These are phyloP conservation scores for Naja naja DNA, from an alignment of 2,113 vertebrate genomes.

Conservation along the genomic window DNA sequence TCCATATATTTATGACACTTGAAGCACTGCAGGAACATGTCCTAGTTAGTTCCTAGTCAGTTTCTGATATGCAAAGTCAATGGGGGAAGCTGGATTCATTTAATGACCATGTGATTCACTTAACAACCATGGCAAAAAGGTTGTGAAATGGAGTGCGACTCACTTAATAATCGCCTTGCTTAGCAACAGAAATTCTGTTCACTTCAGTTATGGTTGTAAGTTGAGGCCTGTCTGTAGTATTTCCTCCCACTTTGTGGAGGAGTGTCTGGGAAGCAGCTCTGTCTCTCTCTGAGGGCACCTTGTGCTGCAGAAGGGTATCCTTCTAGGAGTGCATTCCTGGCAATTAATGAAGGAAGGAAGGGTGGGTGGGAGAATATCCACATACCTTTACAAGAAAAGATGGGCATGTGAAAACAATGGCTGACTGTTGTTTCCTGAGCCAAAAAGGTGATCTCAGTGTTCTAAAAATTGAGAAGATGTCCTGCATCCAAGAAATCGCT, in stretches of 20 bases:
- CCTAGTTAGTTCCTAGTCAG: neutral
- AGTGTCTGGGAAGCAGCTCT: neutral
- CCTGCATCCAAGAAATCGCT: neutral
- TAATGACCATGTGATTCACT: neutral
- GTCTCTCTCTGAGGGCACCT: fast-evolving
- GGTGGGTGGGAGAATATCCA: fast-evolving
- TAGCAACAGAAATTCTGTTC: neutral
- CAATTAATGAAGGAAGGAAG: neutral
- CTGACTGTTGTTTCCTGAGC: neutral
- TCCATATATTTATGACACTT: neutral
- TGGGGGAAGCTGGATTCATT: neutral
- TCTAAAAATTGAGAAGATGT: neutral
- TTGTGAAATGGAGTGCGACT: neutral
- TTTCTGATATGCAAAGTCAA: neutral
- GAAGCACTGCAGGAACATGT: too few relatives aligned
- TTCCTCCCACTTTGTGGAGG: neutral
- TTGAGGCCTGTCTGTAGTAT: neutral
- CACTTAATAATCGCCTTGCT: neutral
- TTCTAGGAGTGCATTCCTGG: neutral
- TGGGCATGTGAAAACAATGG: neutral
- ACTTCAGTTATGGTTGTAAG: neutral
- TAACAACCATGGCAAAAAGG: neutral
- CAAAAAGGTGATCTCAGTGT: neutral
- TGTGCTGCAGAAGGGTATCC: neutral
- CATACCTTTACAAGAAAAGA: neutral